Conservation (phyloP, 2,797 vertebrate species). For the Thripadectes ignobilis region DNA sequence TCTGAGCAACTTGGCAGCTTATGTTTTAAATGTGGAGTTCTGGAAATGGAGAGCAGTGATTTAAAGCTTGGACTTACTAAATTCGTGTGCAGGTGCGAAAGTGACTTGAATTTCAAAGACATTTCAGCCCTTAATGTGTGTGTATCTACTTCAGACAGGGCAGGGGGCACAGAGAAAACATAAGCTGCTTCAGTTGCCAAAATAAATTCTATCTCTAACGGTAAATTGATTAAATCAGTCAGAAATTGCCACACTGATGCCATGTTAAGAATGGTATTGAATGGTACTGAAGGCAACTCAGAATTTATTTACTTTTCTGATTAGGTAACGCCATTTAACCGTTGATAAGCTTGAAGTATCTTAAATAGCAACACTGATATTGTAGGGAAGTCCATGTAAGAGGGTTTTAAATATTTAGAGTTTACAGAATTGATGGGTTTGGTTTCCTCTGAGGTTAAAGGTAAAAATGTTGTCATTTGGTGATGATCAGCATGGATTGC, state of each 20-base stretch:
- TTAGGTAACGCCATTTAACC: not conserved
- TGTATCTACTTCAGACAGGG: not conserved
- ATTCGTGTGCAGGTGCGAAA: not conserved
- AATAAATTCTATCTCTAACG: not conserved
- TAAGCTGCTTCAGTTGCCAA: not conserved
- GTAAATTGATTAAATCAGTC: not conserved
- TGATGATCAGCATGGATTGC: not conserved
- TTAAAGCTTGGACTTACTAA: not conserved
- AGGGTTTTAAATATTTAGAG: not conserved
- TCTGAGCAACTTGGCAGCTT: not conserved
- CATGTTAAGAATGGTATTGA: not conserved
- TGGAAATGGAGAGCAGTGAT: not conserved
- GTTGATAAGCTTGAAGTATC: not conserved
- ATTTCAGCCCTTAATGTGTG: not conserved
- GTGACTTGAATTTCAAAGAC: not conserved
- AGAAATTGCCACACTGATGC: not conserved
- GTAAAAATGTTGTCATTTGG: not conserved
- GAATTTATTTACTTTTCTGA: not conserved
- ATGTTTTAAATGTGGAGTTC: not conserved
- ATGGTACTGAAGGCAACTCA: not conserved
- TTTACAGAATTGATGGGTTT: fast-evolving
- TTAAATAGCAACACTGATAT: not conserved
- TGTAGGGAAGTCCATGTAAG: fast-evolving
- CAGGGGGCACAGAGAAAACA: not conserved
- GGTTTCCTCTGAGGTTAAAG: not conserved